phyloP scores from a whole-genome alignment of 2,797 vertebrate species.

The Adrianichthys oophorus region DNA sequence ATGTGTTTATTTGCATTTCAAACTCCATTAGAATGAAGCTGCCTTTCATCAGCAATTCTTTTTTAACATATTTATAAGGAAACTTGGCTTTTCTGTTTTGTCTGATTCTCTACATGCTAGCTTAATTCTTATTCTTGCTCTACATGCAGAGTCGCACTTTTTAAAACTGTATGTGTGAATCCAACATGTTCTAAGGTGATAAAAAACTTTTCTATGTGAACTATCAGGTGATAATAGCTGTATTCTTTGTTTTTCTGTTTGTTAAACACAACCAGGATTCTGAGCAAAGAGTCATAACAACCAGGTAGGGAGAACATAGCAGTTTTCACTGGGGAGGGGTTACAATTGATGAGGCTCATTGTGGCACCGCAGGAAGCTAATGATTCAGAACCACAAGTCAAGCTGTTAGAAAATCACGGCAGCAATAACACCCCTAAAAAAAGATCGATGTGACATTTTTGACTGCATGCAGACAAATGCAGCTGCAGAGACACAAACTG shows the following conservation, averaged over 20 bases:
- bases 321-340: slow-evolving; percentile 35
- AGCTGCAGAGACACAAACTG: slow-evolving; percentile 30
- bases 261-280: background rate
- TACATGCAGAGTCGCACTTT: too few species aligned
- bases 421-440: slow-evolving; percentile 22
- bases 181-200: too few species aligned
- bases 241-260: background rate
- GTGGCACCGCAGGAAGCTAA: slow-evolving; percentile 74
- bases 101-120: too few species aligned
- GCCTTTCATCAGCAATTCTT: too few species aligned
- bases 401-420: slow-evolving; percentile 74
- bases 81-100: too few species aligned
- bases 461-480: slow-evolving; percentile 49
- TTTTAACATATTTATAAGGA: too few species aligned
- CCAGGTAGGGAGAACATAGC: slow-evolving; percentile 51
- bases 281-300: slow-evolving; percentile 24
- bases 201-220: too few species aligned
- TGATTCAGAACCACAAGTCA: slow-evolving; percentile 80
- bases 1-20: too few species aligned
- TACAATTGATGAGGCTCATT: slow-evolving; percentile 71
- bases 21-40: too few species aligned
- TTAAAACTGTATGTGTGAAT: too few species aligned
- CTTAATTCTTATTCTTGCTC: too few species aligned
- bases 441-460: slow-evolving; percentile 40
- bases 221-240: background rate